Base-by-base conservation (phyloP, 2,888 invertebrate genomes). In the Nematopogon swammerdamellus region DNA sequence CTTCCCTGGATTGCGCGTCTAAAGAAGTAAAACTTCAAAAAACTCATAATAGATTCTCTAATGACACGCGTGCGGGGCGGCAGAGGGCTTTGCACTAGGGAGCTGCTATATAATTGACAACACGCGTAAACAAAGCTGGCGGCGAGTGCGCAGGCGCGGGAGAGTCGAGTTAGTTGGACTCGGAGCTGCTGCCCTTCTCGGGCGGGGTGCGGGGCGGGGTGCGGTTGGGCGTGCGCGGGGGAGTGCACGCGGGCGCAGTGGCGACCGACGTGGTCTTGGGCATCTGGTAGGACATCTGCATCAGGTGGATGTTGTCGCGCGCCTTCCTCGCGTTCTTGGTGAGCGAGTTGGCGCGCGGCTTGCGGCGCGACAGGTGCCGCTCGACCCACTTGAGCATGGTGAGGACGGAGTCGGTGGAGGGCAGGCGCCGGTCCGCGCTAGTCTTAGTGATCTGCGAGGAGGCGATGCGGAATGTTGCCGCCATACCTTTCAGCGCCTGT, bases 331-430 rank as follows among this genome's bases (percentile, higher is more conserved):
- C 82, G 53, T 72, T 72, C 55, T 72, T 81, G 64, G 85, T 85
- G 29, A 86, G 66, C 0, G 87, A 87, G 64, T 87, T 87, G 48
- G 87, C 84, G 19, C 88, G 72, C 0, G 91, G 91, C 66, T 90
- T 91, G 60, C 92, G 86, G 42, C 87, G 82, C 57, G 88, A 87
- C 64, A 92, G 84, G 65, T 93, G 92, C 16, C 92, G 79, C 61
- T 94, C 93, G 1, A 94, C 90, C 94, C 94, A 95, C 63, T 91
- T 91, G 48, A 95, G 80, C 87, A 95, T 87, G 1, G 92, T 92
- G 49, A 94, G 82, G 0, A 95, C 94, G 0, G 93, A 92, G 70
- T 95, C 94, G 0, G 94, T 91, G 30, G 91, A 92, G 0, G 94
- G 92, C 45, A 95, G 76, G 52, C 95, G 89, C 47, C 92, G 83